Percentiles rank a stretch among this genome's conserved stretches.
These are phyloP conservation scores for Oncorhynchus mykiss DNA, from an alignment of 2,113 vertebrate species.

Conservation along the genomic window DNA sequence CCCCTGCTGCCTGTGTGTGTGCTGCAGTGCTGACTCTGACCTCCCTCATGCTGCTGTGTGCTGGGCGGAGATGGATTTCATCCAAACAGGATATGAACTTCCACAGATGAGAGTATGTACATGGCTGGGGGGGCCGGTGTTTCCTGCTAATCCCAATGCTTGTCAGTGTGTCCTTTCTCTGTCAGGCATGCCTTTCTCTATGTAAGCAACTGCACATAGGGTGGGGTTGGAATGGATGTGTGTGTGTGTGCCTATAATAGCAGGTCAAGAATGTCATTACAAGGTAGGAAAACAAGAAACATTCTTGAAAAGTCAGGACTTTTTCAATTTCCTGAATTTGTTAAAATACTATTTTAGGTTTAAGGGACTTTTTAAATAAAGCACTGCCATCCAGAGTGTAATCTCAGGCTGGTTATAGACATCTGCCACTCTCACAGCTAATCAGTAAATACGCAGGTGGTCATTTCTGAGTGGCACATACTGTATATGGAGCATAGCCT, in stretches of 20 bases:
- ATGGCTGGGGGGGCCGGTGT: conserved; percentile 18
- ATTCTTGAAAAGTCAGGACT: too few species aligned
- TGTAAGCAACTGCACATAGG: not conserved
- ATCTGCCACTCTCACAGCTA: too few species aligned
- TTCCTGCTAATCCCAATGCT: conserved; percentile 44
- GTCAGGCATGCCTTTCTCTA: not conserved
- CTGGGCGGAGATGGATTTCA: conserved; percentile 50
- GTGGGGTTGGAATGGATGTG: not conserved
- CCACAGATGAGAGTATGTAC: conserved; percentile 12
- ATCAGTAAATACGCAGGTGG: too few species aligned
- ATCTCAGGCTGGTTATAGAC: too few species aligned
- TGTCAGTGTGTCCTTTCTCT: not conserved
- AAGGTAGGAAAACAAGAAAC: too few species aligned
- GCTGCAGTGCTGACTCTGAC: conserved; percentile 25
- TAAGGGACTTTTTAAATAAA: too few species aligned
- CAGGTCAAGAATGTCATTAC: too few species aligned
- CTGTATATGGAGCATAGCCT: too few species aligned
- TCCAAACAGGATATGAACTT: conserved; percentile 62
- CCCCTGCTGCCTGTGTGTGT: not conserved
- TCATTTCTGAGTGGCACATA: too few species aligned
- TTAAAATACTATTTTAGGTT: too few species aligned
- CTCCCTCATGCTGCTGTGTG: conserved; percentile 23
- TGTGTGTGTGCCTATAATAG: conserved; percentile 6
- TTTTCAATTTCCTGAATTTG: too few species aligned
- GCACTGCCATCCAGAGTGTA: too few species aligned